These are phyloP conservation scores for Dinoponera quadriceps DNA, from an alignment of 1,140 invertebrate genomes.

Conservation along the genomic window DNA sequence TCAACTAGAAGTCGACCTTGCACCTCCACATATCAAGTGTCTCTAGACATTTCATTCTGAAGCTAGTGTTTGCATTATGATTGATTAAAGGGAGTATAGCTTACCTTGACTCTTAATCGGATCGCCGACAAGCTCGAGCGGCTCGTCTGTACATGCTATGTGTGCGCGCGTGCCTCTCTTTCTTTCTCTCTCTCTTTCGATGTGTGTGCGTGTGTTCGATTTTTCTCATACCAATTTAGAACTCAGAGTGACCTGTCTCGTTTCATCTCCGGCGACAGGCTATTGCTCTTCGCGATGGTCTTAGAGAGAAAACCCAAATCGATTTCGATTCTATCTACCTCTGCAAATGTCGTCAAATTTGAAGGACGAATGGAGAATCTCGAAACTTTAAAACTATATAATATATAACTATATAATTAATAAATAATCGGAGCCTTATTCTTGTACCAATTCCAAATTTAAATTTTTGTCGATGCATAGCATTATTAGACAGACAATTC, in stretches of 20 bases:
- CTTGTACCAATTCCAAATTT: too few species aligned
- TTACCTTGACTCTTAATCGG: background rate
- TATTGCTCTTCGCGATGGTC: constrained; percentile 24
- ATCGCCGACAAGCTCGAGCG: background rate
- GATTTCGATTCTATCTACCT: too few species aligned
- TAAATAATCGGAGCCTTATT: too few species aligned
- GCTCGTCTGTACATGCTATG: background rate
- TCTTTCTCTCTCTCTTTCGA: too few species aligned
- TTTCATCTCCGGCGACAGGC: background rate
- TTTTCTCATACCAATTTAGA: constrained; percentile 32
- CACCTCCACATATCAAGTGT: background rate
- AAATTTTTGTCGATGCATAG: too few species aligned
- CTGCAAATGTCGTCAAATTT: too few species aligned
- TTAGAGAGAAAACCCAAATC: constrained; percentile 1
- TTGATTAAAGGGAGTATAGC: background rate
- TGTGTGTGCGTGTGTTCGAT: background rate
- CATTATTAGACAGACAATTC: too few species aligned
- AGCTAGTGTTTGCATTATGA: constrained; percentile 14
- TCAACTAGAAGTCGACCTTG: background rate
- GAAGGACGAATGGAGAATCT: too few species aligned
- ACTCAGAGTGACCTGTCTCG: constrained; percentile 36
- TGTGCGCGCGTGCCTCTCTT: too few species aligned
- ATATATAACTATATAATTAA: too few species aligned
- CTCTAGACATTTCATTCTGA: background rate
- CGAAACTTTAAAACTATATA: too few species aligned